phyloP scores from a whole-genome alignment of 2,888 invertebrate genomes.

The Criorhina ranunculi region DNA sequence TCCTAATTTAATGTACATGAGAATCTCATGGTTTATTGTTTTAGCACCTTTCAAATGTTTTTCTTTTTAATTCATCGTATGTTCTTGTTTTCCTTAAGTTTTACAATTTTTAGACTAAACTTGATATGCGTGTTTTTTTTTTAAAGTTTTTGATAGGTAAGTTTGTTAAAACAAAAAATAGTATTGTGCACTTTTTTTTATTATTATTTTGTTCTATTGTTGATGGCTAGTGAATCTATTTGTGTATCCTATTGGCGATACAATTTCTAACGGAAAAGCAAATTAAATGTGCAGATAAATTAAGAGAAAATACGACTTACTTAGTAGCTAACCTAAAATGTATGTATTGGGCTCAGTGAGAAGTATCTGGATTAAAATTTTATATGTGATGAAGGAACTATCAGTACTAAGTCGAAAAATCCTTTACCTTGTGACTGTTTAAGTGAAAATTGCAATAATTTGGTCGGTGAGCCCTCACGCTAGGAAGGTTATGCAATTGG shows the following conservation, averaged over 20 bases:
- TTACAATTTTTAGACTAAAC: conserved; percentile 41
- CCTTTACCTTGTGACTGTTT: no score
- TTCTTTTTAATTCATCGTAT: background rate
- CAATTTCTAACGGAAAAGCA: conserved; percentile 16
- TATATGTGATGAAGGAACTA: no score
- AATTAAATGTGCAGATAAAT: conserved; percentile 49
- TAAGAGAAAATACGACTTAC: conserved; percentile 50
- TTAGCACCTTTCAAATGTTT: conserved; percentile 66
- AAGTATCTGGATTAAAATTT: no score
- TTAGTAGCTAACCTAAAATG: conserved; percentile 32
- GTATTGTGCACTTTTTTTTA: conserved; percentile 27
- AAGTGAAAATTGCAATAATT: no score
- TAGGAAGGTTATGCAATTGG: no score
- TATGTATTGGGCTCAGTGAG: conserved; percentile 1
- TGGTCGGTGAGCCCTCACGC: no score
- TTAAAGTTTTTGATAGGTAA: conserved; percentile 6
- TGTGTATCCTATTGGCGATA: background rate
- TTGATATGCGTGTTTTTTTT: conserved; percentile 57
- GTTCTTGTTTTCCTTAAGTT: conserved; percentile 51
- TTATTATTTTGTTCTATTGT: conserved; percentile 19
- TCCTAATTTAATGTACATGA: conserved; percentile 48
- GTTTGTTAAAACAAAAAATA: no score
- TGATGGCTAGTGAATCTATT: conserved; percentile 41
- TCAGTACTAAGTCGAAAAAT: no score
- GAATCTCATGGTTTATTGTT: conserved; percentile 59